Conservation (phyloP, 2,888 invertebrate species). For the Adelphocoris suturalis region DNA sequence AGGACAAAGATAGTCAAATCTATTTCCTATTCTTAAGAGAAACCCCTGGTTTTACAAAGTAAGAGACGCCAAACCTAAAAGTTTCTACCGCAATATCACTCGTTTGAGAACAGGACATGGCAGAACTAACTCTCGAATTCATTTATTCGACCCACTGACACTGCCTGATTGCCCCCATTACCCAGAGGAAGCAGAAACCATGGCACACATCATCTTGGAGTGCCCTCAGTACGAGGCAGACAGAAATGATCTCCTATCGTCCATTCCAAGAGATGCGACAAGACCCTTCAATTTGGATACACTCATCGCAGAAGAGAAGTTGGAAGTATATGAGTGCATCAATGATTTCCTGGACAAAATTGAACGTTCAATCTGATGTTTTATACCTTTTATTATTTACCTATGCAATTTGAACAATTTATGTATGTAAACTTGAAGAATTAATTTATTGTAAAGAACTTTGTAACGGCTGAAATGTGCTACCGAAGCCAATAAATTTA, state of each 20-base stretch:
- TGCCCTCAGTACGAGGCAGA: neutral
- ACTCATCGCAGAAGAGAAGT: neutral
- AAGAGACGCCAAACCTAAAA: neutral
- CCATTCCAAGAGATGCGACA: neutral
- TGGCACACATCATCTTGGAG: neutral
- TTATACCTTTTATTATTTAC: no score
- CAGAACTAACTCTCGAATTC: neutral
- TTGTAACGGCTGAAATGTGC: neutral
- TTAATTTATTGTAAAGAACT: neutral
- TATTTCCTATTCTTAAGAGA: neutral
- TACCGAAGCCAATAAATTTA: neutral
- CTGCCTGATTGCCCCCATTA: neutral
- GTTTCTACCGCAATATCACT: neutral
- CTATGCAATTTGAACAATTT: no score
- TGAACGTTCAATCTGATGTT: neutral
- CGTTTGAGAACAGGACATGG: slow-evolving; percentile 8
- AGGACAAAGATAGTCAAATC: neutral
- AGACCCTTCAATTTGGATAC: neutral
- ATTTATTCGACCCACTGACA: neutral
- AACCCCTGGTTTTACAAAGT: neutral
- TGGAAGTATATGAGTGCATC: neutral
- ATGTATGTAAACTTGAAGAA: neutral
- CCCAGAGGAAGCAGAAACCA: neutral
- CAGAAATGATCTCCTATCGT: neutral
- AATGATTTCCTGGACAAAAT: neutral